A percentile compares a stretch with the other conserved stretches of the same genome.
Conservation (phyloP, 30 jellyfish, hydroid and myxozoan species). For the Turritopsis dohrnii region DNA sequence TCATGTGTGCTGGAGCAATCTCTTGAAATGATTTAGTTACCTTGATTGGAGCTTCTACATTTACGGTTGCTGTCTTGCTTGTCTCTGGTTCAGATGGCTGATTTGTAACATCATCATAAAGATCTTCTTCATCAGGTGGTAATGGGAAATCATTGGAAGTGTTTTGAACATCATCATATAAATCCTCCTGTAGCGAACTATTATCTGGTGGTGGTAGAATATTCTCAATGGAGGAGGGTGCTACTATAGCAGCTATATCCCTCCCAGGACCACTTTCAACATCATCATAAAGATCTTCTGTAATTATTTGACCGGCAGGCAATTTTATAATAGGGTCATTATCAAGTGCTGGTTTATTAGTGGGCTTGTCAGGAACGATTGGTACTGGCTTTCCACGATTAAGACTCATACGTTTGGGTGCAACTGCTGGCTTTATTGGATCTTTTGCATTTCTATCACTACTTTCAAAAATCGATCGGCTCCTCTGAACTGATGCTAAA, state of each 20-base stretch:
- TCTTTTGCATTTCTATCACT: neutral
- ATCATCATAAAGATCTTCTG: neutral
- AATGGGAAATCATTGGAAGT: neutral
- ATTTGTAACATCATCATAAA: neutral
- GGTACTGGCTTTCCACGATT: neutral
- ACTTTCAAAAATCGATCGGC: neutral
- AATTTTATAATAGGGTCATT: neutral
- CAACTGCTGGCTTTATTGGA: neutral
- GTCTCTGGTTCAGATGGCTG: too few species aligned
- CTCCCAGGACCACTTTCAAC: neutral
- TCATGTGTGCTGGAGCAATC: neutral
- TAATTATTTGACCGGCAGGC: neutral
- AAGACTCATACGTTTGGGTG: neutral
- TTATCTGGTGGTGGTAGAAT: neutral
- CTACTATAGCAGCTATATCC: neutral
- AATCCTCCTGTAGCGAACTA: neutral
- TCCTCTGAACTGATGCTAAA: neutral
- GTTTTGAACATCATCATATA: neutral
- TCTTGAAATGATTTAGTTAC: neutral
- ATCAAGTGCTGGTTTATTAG: neutral
- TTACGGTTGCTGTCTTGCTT: neutral
- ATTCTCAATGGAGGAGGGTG: neutral
- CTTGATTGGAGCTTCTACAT: neutral
- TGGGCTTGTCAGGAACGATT: neutral
- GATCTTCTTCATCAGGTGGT: neutral